Evolutionary conservation across 2,888 invertebrate genomes (phyloP), one percentile per base, ranked within the genome.

Genomic region (Gari tellinella): DNA sequence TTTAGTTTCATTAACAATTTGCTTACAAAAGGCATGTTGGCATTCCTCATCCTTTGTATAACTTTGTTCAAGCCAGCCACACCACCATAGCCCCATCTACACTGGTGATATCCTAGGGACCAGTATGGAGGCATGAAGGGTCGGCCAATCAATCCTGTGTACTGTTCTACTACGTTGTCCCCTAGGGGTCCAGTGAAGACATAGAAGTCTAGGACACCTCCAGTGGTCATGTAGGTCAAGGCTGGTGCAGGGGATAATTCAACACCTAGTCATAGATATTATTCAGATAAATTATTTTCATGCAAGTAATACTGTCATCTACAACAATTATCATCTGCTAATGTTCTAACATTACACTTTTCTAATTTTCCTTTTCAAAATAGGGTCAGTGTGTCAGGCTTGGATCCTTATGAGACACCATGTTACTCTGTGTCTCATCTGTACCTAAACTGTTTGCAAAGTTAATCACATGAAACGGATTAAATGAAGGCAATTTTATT

Each of bases 101-200:
- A 96, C 49, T 97, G 92, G 92, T 97, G 97, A 91, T 96, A 97
- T 0, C 97, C 97, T 0, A 97, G 93, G 1, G 95, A 94, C 97
- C 97, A 97, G 89, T 95, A 89, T n/a, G 89, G 89, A 17, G 88
- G 89, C 86, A 89, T 85, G 67, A 86, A 87, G 4, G 87, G 68
- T 15, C 74, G 82, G 56, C 88, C 88, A 70, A 89, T 82, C 37
- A 89, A 81, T 62, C 80, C 81, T 43, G 87, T 86, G 72, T 87
- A 89, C 61, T 88, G 88, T 43, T 86, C 80, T 23, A 93, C 88
- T 5, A 94, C 92, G 49, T 93, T 92, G 55, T 87, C 84, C 0
- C 97, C 96, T 0, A 94, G 92, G 0, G 96, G 95, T 0, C 97
- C 97, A 85, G 95, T 83, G 88, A 96, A 94, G 69, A 96, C 93